These are phyloP conservation scores for Phyllostomus hastatus DNA, from an alignment of 2,113 vertebrate species.

Conservation along the genomic window DNA sequence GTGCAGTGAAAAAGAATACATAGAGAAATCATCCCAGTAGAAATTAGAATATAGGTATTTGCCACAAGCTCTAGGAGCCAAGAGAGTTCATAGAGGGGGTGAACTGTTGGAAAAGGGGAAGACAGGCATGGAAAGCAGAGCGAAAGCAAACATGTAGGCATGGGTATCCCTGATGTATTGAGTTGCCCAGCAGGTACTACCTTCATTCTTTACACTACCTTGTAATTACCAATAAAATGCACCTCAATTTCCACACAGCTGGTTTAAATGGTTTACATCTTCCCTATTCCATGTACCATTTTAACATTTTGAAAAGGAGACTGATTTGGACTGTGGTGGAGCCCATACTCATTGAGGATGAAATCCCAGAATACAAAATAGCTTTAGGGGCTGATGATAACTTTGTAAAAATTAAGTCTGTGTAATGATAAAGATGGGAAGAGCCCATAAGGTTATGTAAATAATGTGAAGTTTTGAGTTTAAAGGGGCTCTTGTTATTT, in stretches of 20 bases:
- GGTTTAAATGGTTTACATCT: background rate
- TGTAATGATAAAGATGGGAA: background rate
- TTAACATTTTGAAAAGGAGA: background rate
- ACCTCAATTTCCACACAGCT: background rate
- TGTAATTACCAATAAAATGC: background rate
- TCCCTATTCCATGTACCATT: background rate
- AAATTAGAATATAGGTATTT: background rate
- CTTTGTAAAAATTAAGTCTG: background rate
- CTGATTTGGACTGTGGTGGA: background rate
- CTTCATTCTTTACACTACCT: background rate
- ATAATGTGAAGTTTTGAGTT: background rate
- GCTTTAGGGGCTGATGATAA: background rate
- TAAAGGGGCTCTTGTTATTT: background rate
- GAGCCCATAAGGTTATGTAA: background rate
- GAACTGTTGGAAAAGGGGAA: background rate
- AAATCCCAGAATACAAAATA: background rate
- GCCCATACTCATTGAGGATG: too few species aligned
- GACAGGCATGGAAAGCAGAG: too few species aligned
- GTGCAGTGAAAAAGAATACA: background rate
- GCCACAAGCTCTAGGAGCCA: background rate
- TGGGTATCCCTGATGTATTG: fast-evolving
- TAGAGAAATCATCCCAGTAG: background rate
- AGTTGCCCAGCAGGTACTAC: background rate
- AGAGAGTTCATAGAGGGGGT: background rate
- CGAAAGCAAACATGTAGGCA: background rate